Conservation (phyloP, 2,113 vertebrate genomes). For the Nymphicus hollandicus region DNA sequence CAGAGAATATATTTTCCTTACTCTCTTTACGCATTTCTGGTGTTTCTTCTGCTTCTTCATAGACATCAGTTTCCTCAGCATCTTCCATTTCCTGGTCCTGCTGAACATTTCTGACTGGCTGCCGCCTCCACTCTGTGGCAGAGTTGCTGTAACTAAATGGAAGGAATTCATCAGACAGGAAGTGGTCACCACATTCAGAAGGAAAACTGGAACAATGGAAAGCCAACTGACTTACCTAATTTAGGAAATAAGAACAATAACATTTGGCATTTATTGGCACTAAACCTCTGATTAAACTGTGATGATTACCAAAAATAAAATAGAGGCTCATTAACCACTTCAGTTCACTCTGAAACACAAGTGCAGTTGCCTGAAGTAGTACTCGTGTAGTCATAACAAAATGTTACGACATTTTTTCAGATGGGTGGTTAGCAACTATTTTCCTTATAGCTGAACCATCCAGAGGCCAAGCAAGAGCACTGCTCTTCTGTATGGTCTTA, state of each 20-base stretch:
- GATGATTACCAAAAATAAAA: background rate
- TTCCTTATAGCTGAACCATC: background rate
- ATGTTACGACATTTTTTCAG: background rate
- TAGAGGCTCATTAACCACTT: background rate
- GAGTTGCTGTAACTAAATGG: slow-evolving; percentile 62
- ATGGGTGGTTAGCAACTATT: background rate
- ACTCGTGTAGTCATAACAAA: background rate
- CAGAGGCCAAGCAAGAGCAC: background rate
- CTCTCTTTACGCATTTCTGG: slow-evolving; percentile 64
- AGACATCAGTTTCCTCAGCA: slow-evolving; percentile 58
- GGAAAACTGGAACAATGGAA: background rate
- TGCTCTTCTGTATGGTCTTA: background rate
- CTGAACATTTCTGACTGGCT: background rate
- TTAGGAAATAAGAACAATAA: background rate
- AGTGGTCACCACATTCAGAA: background rate
- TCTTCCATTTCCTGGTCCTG: slow-evolving; percentile 67
- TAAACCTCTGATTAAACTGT: background rate
- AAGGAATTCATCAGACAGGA: slow-evolving; percentile 16
- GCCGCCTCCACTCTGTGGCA: slow-evolving; percentile 44
- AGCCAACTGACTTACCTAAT: background rate
- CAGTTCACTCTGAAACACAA: background rate
- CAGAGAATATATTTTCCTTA: slow-evolving; percentile 41
- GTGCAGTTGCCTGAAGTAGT: background rate
- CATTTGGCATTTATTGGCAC: background rate
- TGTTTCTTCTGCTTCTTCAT: slow-evolving; percentile 63